Evolutionary conservation across 1,140 invertebrate genomes (phyloP), one percentile per base, ranked within the genome.

Genomic region (Uloborus diversus): DNA sequence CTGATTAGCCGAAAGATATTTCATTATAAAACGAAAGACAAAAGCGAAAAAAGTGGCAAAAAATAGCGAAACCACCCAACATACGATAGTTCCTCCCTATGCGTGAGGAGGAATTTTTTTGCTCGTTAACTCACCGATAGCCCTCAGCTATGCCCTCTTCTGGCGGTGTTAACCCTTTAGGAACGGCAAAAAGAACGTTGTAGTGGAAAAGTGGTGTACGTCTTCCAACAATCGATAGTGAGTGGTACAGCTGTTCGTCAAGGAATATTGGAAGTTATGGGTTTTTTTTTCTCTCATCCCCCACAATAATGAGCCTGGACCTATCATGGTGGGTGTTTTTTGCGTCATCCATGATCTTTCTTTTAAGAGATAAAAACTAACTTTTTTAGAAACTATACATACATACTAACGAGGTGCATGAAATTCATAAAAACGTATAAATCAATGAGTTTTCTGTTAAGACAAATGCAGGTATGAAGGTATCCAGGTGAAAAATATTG

Each of bases 101-200:
- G 69, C 59, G 69, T 42, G 56, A 33, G 27, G 33, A 61, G 49
- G 25, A 25, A 75, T 75, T 42, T 75, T 25, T 75, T 27, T 71
- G 27, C 56, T 37, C 62, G 23, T 17, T 20, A 20, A 64, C 59
- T 42, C 27, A 49, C 17, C 51, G 71, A 62, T 64, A 64, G 59
- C 59, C 33, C 33, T 75, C 30, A 14, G 27, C n/a, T 14, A 11
- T 20, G 33, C 56, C 47, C 32, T 5, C 32, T 14, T 23, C 28
- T 32, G 32, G 25, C 56, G 25, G n/a, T 51, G 56, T 78, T 78
- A 78, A 78, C 73, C 73, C 73, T 78, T 78, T 78, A 66, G 66
- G 30, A 30, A 14, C 5, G 23, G 42, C 56, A 27, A 70, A 37
- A 70, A 32, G 37, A 49, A 30, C n/a, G 27, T 61, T 37, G 56